phyloP scores from a whole-genome alignment of 2,797 vertebrate genomes.

The Enteromius fasciolatus region DNA sequence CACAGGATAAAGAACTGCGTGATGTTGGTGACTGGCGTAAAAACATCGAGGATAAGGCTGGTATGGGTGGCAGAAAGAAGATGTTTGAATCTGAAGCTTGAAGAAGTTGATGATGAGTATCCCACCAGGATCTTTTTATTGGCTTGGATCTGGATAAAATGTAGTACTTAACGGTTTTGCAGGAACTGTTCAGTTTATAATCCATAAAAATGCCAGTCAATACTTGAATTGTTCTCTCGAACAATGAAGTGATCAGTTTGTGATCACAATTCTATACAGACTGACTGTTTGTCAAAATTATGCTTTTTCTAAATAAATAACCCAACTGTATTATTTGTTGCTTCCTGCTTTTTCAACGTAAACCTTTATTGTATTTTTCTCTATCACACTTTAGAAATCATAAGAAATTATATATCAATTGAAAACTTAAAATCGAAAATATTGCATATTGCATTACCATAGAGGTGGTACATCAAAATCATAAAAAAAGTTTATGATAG shows the following conservation, averaged over 20 bases:
- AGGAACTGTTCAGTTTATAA: not conserved
- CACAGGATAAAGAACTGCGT: slow-evolving; percentile 78
- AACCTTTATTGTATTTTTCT: too few relatives aligned
- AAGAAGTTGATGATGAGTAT: slow-evolving; percentile 26
- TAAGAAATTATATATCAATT: too few relatives aligned
- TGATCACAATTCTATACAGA: not conserved
- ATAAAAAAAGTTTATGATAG: too few relatives aligned
- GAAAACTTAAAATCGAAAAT: too few relatives aligned
- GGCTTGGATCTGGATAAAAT: slow-evolving; percentile 3
- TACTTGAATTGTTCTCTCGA: not conserved
- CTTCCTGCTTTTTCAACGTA: not conserved
- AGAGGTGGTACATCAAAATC: too few relatives aligned
- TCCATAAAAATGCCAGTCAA: slow-evolving; percentile 2
- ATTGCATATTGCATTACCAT: too few relatives aligned
- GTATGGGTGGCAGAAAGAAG: slow-evolving; percentile 92
- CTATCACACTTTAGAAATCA: too few relatives aligned
- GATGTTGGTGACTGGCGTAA: slow-evolving; percentile 92
- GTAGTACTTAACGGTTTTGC: not conserved
- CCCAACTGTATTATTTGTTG: not conserved
- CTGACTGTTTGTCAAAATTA: slow-evolving; percentile 9
- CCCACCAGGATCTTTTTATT: not conserved
- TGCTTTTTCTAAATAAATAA: slow-evolving; percentile 41
- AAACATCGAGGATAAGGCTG: slow-evolving; percentile 90
- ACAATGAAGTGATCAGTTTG: not conserved
- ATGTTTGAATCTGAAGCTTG: slow-evolving; percentile 87